These are phyloP conservation scores for Simalia tracyae DNA, from an alignment of 2,797 vertebrate species.

Conservation along the genomic window DNA sequence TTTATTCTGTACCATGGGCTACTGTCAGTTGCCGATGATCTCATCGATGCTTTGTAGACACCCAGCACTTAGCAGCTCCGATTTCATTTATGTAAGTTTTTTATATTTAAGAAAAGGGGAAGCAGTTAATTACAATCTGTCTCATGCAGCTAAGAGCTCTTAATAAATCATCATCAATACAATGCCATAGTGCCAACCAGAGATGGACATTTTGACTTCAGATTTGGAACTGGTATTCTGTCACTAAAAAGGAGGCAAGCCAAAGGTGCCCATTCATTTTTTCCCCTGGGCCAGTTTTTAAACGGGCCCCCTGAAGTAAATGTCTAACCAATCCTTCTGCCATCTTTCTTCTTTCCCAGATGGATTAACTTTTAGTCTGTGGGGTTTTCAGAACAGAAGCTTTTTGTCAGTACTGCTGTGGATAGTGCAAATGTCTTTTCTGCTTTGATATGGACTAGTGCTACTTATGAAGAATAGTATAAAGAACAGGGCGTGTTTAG, in stretches of 20 bases:
- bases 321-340: background rate
- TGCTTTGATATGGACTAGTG: background rate
- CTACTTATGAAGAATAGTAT: background rate
- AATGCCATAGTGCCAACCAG: constrained; percentile 26
- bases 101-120: constrained; percentile 64
- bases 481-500: background rate
- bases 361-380: background rate
- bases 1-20: constrained; percentile 60
- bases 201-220: constrained; percentile 27
- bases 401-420: background rate
- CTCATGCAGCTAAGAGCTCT: constrained; percentile 63
- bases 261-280: rapidly evolving
- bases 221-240: background rate
- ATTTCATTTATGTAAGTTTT: constrained; percentile 67
- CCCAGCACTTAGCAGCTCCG: constrained; percentile 61
- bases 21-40: constrained; percentile 57
- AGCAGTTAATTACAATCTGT: constrained; percentile 66
- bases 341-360: background rate
- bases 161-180: constrained; percentile 64
- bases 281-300: background rate
- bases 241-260: background rate
- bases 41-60: constrained; percentile 67
- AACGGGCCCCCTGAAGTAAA: background rate
- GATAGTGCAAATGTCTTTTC: background rate
- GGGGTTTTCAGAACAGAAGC: background rate